These are phyloP conservation scores for Chaunax sp. DNA, from an alignment of 2,797 vertebrate genomes.

Conservation along the genomic window DNA sequence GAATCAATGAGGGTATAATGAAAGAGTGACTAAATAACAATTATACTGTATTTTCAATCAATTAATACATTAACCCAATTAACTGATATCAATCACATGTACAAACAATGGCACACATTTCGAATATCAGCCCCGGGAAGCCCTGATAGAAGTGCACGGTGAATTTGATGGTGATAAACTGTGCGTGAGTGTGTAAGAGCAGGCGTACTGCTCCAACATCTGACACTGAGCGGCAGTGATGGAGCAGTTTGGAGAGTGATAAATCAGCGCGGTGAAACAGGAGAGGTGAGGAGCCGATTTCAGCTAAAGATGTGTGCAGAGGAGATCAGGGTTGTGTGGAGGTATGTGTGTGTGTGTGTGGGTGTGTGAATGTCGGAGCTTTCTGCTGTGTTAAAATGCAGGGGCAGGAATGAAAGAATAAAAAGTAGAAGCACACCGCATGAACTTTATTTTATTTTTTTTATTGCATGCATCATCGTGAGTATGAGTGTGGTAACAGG, in stretches of 20 bases:
- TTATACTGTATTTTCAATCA: not conserved
- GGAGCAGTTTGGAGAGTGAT: slow-evolving; percentile 25
- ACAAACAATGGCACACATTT: not conserved
- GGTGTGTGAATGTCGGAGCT: slow-evolving; percentile 4
- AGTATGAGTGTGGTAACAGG: slow-evolving; percentile 5
- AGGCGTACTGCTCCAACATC: not conserved
- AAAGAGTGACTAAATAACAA: slow-evolving; percentile 7
- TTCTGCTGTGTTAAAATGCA: slow-evolving; percentile 33
- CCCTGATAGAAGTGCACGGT: not conserved
- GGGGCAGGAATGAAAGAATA: slow-evolving; percentile 30
- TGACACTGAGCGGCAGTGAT: slow-evolving; percentile 30
- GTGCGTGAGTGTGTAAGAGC: not conserved
- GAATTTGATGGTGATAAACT: not conserved
- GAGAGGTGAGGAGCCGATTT: slow-evolving; percentile 43
- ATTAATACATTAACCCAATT: not conserved
- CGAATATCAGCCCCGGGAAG: not conserved
- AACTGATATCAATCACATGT: not conserved
- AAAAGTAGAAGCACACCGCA: slow-evolving; percentile 30
- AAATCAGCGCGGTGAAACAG: slow-evolving; percentile 22
- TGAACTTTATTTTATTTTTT: not conserved
- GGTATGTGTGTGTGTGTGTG: slow-evolving; percentile 22
- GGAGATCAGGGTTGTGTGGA: slow-evolving; percentile 54
- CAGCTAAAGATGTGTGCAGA: slow-evolving; percentile 44
- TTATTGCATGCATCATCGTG: not conserved
- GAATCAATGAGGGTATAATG: slow-evolving; percentile 23